Evolutionary conservation across 92 coral and sea anemone species (phyloP), one percentile per base, ranked within the genome.

Genomic region (Umimayanthus kanabou): DNA sequence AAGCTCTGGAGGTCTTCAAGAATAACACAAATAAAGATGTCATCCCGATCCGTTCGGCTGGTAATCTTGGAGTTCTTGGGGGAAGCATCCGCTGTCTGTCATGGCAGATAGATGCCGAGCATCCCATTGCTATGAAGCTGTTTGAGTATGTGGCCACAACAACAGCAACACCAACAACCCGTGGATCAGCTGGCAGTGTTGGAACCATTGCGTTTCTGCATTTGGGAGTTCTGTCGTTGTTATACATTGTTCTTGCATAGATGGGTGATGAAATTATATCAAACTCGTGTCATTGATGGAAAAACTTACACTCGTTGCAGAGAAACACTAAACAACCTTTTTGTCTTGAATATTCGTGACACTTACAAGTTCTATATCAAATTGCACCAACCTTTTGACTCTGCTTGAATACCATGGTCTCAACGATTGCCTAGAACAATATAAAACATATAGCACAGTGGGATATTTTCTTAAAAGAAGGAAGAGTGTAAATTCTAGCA

Each of bases 41-140:
- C 11, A 80, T 95, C 33, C 92, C 98, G 4, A 91, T 95, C 74
- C 76, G 89, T 50, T 81, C 69, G 29, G 91, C 96, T 6, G 91
- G 92, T 18, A 81, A 76, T 23, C 70, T 93, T 28, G 89, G 94
- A 23, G 93, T 70, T 20, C 89, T 93, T 61, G 98, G 96, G 10
- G 96, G 96, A 23, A 95, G 98, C 55, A 90, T 95, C 69, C 93
- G 96, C 2, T 95, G 98, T 65, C 90, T 95, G 95, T 87, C 93
- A 4, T 93, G 96, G 96, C 96, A 95, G 89, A 89, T 94, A 3
- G 95, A 94, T 64, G 77, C 86, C 11, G 67, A 88, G 7, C 95
- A 95, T 40, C 91, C 94, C 18, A 79, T 95, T 43, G 96, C 98
- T 28, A 69, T 90, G 81, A 84, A 88, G 15, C 53, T 94, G 91